Evolutionary conservation across 2,888 invertebrate genomes (phyloP).

Genomic region (Meganola albula): DNA sequence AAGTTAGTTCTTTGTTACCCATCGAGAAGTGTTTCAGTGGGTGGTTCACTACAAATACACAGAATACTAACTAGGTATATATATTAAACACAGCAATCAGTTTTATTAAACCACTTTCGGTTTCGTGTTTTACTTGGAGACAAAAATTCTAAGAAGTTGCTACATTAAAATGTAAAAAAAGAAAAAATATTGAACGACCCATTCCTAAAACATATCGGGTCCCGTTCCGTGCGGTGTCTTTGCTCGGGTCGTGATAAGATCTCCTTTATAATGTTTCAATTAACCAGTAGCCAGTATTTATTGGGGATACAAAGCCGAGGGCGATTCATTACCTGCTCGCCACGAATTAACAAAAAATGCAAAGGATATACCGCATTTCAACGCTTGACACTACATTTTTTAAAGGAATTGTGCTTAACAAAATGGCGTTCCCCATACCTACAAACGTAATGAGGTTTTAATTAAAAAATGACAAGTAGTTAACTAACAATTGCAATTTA

Average conservation of each 20-base stretch:
- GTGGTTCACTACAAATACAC: constrained; percentile 24
- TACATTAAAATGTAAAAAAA: constrained; percentile 31
- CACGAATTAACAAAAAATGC: constrained; percentile 44
- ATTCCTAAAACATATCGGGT: constrained; percentile 47
- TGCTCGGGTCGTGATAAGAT: constrained; percentile 57
- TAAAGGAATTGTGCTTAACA: constrained; percentile 20
- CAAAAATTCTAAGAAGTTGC: constrained; percentile 34
- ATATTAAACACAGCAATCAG: constrained; percentile 7
- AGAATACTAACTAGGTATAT: neutral
- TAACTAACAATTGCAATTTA: neutral
- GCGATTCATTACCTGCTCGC: constrained; percentile 60
- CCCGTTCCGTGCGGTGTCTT: constrained; percentile 55
- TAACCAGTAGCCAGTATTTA: constrained; percentile 76
- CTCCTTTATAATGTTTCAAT: constrained; percentile 74
- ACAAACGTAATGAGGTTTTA: constrained; percentile 3
- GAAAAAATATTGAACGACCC: constrained; percentile 35
- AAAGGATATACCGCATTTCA: constrained; percentile 41
- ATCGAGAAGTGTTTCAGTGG: constrained; percentile 45
- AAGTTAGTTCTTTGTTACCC: constrained; percentile 41
- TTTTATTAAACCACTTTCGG: constrained; percentile 21
- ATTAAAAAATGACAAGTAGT: constrained; percentile 6
- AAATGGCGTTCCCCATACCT: constrained; percentile 12
- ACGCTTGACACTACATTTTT: constrained; percentile 28
- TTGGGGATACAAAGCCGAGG: constrained; percentile 52
- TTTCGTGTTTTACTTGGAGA: constrained; percentile 24